Conservation (phyloP, 1,140 invertebrate species). For the Papilio aristodemus region DNA sequence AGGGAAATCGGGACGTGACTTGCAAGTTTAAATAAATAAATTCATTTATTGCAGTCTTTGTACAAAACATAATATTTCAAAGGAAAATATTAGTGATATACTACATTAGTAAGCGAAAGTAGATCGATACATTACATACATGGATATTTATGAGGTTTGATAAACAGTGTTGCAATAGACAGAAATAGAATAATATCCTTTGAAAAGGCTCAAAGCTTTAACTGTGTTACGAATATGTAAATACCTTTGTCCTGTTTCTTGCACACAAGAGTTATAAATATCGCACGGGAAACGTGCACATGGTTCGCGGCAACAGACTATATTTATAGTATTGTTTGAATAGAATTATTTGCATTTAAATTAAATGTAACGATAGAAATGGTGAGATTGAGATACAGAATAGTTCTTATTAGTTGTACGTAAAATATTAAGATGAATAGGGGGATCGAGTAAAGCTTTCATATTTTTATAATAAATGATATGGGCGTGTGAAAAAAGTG, state of each 20-base stretch:
- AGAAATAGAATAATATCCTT: conserved; percentile 2
- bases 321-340: not conserved
- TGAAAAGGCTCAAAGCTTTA: not conserved
- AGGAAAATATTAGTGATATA: too few species aligned
- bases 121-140: not conserved
- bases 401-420: too few species aligned
- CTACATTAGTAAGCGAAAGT: not conserved
- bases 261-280: conserved; percentile 14
- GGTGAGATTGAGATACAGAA: too few species aligned
- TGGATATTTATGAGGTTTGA: not conserved
- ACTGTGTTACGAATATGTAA: not conserved
- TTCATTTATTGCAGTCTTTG: too few species aligned
- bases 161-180: not conserved
- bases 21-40: too few species aligned
- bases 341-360: not conserved
- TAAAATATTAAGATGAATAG: too few species aligned
- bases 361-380: not conserved
- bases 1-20: too few species aligned
- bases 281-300: conserved; percentile 2
- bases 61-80: too few species aligned
- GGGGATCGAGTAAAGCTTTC: too few species aligned
- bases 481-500: too few species aligned
- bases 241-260: conserved; percentile 13
- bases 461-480: too few species aligned
- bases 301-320: not conserved